Conservation (phyloP, 1,140 invertebrate genomes). For the Drosophila burlai region DNA sequence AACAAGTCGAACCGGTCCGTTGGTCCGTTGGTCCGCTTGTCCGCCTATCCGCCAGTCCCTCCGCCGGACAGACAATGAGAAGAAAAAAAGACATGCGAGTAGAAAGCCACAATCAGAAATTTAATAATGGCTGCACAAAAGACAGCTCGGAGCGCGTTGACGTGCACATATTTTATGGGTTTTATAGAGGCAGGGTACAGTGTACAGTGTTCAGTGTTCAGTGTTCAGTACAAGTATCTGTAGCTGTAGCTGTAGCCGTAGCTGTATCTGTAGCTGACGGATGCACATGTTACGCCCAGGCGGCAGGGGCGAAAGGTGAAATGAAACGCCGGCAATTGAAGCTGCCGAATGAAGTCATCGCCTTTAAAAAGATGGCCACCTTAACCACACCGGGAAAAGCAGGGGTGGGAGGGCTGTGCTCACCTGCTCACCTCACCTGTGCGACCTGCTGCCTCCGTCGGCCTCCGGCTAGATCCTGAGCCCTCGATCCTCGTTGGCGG, state of each 20-base stretch:
- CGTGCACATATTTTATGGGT: slow-evolving; percentile 84
- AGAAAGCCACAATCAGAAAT: slow-evolving; percentile 84
- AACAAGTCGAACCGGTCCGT: slow-evolving; percentile 76
- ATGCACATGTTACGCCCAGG: slow-evolving; percentile 67
- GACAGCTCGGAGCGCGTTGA: slow-evolving; percentile 76
- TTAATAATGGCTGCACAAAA: slow-evolving; percentile 84
- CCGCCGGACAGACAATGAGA: slow-evolving; percentile 42
- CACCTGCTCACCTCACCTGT: slow-evolving; percentile 47
- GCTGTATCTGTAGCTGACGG: slow-evolving; percentile 63
- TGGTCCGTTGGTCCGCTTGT: slow-evolving; percentile 39
- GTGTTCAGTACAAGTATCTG: slow-evolving; percentile 15
- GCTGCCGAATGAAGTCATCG: slow-evolving; percentile 74
- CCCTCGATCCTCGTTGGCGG: slow-evolving; percentile 24
- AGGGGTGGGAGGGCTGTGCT: slow-evolving; percentile 17
- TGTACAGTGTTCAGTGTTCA: background rate
- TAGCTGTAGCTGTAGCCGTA: background rate
- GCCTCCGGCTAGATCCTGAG: slow-evolving; percentile 12
- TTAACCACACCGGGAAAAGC: slow-evolving; percentile 32
- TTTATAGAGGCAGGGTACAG: slow-evolving; percentile 61
- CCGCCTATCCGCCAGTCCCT: slow-evolving; percentile 24
- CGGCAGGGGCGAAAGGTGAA: slow-evolving; percentile 56
- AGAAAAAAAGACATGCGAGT: slow-evolving; percentile 67
- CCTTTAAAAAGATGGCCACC: slow-evolving; percentile 58
- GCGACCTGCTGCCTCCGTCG: slow-evolving; percentile 13
- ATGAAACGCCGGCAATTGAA: slow-evolving; percentile 52